Percentiles rank a stretch among this genome's conserved stretches.
Evolutionary conservation across 1,140 invertebrate species (phyloP).

Genomic region (Caerostris extrusa): DNA sequence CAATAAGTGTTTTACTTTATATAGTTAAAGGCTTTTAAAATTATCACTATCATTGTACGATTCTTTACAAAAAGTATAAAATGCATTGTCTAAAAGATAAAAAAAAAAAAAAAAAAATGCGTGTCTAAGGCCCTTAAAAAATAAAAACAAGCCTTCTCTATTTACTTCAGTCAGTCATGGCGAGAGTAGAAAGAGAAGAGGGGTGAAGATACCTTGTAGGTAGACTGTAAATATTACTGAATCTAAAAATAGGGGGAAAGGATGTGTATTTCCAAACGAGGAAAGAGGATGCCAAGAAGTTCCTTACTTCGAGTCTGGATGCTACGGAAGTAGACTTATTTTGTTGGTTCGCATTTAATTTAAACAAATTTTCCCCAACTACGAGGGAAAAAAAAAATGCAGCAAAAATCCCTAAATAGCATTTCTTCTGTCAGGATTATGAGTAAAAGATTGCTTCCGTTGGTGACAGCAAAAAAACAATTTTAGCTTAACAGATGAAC

Average conservation of each 20-base stretch:
- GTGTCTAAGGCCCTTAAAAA: neutral
- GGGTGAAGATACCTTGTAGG: slow-evolving; percentile 38
- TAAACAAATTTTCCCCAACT: slow-evolving; percentile 25
- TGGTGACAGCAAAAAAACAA: neutral
- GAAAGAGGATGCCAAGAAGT: slow-evolving; percentile 38
- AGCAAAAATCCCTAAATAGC: neutral
- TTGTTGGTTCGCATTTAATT: neutral
- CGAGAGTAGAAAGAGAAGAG: slow-evolving; percentile 11
- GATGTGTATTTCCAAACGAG: slow-evolving; percentile 35
- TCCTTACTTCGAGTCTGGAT: neutral
- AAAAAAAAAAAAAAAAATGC: neutral
- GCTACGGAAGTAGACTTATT: neutral
- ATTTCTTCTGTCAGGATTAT: slow-evolving; percentile 1
- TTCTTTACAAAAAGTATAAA: neutral
- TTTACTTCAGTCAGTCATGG: slow-evolving; percentile 15
- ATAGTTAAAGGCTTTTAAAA: neutral
- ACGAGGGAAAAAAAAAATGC: neutral
- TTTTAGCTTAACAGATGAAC: neutral
- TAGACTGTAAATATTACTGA: slow-evolving; percentile 30
- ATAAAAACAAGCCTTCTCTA: neutral
- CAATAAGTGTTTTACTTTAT: too few species aligned
- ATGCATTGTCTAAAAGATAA: neutral
- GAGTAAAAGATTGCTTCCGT: neutral
- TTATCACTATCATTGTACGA: neutral
- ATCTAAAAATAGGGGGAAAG: slow-evolving; percentile 14